A percentile compares a stretch with the other conserved stretches of the same genome.
These are phyloP conservation scores for Scolopax mira DNA, from an alignment of 2,113 vertebrate genomes.

Conservation along the genomic window DNA sequence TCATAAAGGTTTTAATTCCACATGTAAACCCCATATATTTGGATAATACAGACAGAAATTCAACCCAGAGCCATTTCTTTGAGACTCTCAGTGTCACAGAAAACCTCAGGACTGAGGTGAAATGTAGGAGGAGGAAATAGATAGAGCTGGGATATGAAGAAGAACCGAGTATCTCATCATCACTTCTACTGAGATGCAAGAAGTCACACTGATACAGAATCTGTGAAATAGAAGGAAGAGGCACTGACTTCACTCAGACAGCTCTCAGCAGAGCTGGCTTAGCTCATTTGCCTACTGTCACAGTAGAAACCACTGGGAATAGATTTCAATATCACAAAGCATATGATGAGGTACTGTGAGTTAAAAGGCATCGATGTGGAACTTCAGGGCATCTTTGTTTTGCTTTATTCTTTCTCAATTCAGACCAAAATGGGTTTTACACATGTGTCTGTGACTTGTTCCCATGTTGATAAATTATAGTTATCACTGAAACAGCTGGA, in stretches of 20 bases:
- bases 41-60: background rate
- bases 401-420: background rate
- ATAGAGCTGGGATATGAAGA: background rate
- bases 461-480: conserved; percentile 20
- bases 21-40: background rate
- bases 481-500: conserved; percentile 45
- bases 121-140: background rate
- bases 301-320: background rate
- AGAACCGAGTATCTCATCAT: background rate
- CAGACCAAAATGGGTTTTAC: background rate
- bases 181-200: background rate
- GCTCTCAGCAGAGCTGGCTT: background rate
- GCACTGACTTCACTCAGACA: background rate
- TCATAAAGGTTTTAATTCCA: background rate
- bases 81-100: background rate
- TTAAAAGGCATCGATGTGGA: background rate
- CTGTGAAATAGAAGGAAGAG: background rate
- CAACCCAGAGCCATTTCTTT: background rate
- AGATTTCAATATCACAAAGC: background rate
- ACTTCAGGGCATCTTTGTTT: background rate
- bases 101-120: background rate
- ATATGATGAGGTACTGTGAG: background rate
- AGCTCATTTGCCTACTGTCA: background rate
- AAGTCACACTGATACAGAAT: background rate
- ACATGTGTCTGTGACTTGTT: background rate